Evolutionary conservation across 1,140 invertebrate species (phyloP), one percentile per base, ranked within the genome.

Genomic region (Portunus trituberculatus): DNA sequence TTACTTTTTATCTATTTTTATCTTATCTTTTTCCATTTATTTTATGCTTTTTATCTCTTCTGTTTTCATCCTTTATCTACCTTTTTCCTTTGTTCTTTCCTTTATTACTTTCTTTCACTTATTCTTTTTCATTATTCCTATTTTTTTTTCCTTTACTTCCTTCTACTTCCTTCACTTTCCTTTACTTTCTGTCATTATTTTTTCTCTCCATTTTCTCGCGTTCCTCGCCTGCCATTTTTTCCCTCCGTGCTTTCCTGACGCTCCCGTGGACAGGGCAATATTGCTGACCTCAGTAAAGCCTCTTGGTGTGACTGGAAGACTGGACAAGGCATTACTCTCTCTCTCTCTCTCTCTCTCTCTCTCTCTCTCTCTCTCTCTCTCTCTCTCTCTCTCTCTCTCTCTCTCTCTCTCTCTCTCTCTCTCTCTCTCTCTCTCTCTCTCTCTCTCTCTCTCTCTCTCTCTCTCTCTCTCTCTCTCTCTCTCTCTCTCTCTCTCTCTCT

Each of bases 331-430:
- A 25, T n/a, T 76, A n/a, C 32, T 59, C 29, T 32, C 52, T 92
- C 52, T 92, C 28, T 82, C n/a, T 93, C 76, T 93, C 46, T 86
- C 76, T 84, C 92, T 84, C 92, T 48, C 83, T 84, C 92, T 93
- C 83, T 86, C 76, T 86, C 92, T 93, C 31, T 86, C 82, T 93
- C 92, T 86, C 76, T 93, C 92, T 93, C 92, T 93, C 92, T 84
- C 92, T 84, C 83, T 84, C 82, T 46, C 82, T 86, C 76, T 86
- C 92, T 93, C 92, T 93, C 91, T 92, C 91, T 92, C 52, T 46
- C 39, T 39, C 76, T 82, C 59, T 82, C 59, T 82, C 91, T 92
- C 91, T 92, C 91, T 92, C 52, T 92, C 59, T 52, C 59, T 82
- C 59, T 82, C 59, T 82, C 59, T 82, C 59, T 82, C 59, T 82